Evolutionary conservation across 1,140 invertebrate species (phyloP).

Genomic region (Antheraea pernyi): DNA sequence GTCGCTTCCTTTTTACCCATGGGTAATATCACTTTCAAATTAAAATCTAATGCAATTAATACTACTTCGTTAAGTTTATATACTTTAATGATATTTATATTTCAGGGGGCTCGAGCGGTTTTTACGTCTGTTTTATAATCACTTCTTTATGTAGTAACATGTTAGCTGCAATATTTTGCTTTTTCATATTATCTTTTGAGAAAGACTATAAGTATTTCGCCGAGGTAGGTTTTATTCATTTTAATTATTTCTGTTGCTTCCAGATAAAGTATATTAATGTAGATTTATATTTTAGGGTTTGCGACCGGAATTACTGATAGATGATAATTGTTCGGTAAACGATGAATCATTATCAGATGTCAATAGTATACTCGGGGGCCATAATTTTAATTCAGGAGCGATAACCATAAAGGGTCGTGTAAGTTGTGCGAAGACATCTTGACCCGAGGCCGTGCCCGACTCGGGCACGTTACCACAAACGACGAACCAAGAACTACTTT

Average conservation of each 20-base stretch:
- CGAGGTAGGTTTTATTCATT: conserved; percentile 39
- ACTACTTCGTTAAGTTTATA: neutral
- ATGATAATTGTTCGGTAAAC: conserved; percentile 61
- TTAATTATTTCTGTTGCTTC: neutral
- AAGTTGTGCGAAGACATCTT: conserved; percentile 47
- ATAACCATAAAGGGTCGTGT: conserved; percentile 59
- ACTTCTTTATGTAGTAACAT: conserved; percentile 61
- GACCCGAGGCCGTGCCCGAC: conserved; percentile 67
- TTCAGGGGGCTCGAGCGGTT: conserved; percentile 55
- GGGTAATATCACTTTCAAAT: conserved; percentile 39
- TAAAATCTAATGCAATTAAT: neutral
- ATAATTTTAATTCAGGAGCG: conserved; percentile 48
- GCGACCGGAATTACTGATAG: conserved; percentile 57
- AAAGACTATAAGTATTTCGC: conserved; percentile 69
- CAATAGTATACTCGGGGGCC: conserved; percentile 53
- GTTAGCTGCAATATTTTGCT: conserved; percentile 60
- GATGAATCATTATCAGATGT: conserved; percentile 53
- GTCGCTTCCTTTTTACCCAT: conserved; percentile 59
- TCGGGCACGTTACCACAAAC: conserved; percentile 49
- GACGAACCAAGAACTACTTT: conserved; percentile 31
- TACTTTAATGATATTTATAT: conserved; percentile 21
- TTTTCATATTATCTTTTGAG: conserved; percentile 66
- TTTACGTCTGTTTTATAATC: conserved; percentile 54
- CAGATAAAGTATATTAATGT: conserved; percentile 6
- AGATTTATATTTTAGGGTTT: conserved; percentile 51